A percentile compares a stretch with the other conserved stretches of the same genome.
These are phyloP conservation scores for Chromis chromis DNA, from an alignment of 2,797 vertebrate genomes.

Conservation along the genomic window DNA sequence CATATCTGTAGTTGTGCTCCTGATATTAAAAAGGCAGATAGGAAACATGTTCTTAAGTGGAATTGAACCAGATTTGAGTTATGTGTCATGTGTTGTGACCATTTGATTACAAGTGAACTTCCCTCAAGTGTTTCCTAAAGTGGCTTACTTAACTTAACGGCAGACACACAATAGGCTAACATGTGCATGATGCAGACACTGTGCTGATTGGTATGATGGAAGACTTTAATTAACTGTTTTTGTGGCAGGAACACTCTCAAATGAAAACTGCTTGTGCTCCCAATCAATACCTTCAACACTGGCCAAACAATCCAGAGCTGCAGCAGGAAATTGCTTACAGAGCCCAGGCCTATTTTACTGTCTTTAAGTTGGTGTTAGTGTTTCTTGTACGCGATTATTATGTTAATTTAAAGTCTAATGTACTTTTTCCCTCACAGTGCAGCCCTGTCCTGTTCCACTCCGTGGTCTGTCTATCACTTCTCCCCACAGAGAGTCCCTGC, in stretches of 20 bases:
- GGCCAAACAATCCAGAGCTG: background rate
- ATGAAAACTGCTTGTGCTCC: background rate
- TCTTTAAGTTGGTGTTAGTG: constrained; percentile 2
- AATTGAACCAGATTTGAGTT: too few species aligned
- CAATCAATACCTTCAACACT: background rate
- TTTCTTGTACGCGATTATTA: constrained; percentile 4
- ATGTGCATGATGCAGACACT: background rate
- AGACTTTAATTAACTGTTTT: constrained; percentile 1
- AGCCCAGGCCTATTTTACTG: background rate
- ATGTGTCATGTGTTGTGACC: too few species aligned
- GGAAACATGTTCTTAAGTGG: too few species aligned
- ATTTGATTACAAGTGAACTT: too few species aligned
- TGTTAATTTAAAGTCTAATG: background rate
- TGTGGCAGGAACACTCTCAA: background rate
- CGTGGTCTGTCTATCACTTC: constrained; percentile 14
- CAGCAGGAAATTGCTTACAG: background rate
- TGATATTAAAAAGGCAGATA: too few species aligned
- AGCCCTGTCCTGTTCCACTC: constrained; percentile 2
- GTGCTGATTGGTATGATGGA: background rate
- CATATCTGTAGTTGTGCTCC: background rate
- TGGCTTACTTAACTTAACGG: background rate
- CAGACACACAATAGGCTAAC: background rate
- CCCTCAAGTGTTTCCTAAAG: background rate
- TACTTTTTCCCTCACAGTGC: background rate
- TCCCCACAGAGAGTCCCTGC: constrained; percentile 10